phyloP scores from a whole-genome alignment of 1,140 invertebrate genomes.

The Heliothis subflexa region DNA sequence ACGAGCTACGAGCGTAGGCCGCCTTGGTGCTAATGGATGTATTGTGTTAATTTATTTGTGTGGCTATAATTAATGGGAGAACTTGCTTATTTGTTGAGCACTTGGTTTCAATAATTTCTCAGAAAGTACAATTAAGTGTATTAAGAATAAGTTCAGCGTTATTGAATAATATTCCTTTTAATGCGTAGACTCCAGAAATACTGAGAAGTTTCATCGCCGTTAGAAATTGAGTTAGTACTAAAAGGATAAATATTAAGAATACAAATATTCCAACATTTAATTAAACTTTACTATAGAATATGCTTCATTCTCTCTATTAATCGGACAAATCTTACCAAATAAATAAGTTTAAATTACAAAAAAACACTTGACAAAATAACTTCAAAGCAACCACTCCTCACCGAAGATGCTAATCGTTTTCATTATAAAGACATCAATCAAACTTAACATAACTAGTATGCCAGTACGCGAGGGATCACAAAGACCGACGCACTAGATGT shows the following conservation, averaged over 20 bases:
- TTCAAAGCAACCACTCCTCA: no score
- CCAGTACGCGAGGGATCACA: neutral
- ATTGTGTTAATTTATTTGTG: conserved; percentile 33
- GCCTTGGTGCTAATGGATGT: conserved; percentile 29
- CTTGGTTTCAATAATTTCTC: neutral
- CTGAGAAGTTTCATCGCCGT: no score
- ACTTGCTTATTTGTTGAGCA: conserved; percentile 15
- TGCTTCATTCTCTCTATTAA: no score
- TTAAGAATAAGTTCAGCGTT: neutral
- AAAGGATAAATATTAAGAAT: no score
- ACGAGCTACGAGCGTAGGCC: conserved; percentile 29
- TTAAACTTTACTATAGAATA: no score
- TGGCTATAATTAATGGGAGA: neutral
- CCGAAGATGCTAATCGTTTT: neutral
- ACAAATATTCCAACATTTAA: no score
- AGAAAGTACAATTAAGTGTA: neutral
- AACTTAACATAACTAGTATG: neutral
- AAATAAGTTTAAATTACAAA: no score
- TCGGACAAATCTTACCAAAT: no score
- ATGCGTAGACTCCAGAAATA: no score
- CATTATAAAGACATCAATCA: neutral
- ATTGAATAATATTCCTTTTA: neutral
- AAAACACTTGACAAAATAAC: no score
- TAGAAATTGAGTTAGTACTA: no score
- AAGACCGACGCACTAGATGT: conserved; percentile 8